These are phyloP conservation scores for Albula goreensis DNA, from an alignment of 2,113 vertebrate species.

Conservation along the genomic window DNA sequence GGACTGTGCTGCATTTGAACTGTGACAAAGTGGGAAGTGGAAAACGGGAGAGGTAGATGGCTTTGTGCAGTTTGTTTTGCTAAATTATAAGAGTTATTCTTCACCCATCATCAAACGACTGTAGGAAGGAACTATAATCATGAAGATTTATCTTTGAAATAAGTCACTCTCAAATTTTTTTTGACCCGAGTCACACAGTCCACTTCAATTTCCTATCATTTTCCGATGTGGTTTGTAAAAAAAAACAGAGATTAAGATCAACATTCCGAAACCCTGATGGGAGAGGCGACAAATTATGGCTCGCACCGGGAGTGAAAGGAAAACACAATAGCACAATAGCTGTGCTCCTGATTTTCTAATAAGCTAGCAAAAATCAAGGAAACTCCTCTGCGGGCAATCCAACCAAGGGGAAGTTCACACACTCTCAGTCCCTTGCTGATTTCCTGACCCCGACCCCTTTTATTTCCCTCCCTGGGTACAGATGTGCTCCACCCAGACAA, in stretches of 20 bases:
- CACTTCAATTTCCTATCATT: slow-evolving; percentile 3
- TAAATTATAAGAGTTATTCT: not conserved
- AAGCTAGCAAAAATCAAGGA: not conserved
- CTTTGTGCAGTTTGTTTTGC: not conserved
- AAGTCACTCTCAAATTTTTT: not conserved
- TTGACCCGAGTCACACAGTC: not conserved
- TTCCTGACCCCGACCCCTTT: not conserved
- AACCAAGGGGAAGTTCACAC: not conserved
- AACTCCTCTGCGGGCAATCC: not conserved
- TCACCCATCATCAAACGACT: not conserved
- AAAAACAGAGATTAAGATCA: not conserved
- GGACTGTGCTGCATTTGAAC: not conserved
- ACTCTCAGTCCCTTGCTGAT: not conserved
- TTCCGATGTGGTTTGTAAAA: not conserved
- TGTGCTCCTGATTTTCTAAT: not conserved
- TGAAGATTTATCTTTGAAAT: not conserved
- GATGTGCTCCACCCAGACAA: too few relatives aligned
- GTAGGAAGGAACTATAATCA: not conserved
- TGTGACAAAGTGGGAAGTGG: not conserved
- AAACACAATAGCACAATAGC: not conserved
- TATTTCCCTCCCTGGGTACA: too few relatives aligned
- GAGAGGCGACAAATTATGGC: not conserved
- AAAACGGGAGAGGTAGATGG: not conserved
- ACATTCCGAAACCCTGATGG: not conserved
- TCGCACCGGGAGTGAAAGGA: not conserved